phyloP scores from a whole-genome alignment of 2,797 vertebrate species.

The Alauda arvensis region DNA sequence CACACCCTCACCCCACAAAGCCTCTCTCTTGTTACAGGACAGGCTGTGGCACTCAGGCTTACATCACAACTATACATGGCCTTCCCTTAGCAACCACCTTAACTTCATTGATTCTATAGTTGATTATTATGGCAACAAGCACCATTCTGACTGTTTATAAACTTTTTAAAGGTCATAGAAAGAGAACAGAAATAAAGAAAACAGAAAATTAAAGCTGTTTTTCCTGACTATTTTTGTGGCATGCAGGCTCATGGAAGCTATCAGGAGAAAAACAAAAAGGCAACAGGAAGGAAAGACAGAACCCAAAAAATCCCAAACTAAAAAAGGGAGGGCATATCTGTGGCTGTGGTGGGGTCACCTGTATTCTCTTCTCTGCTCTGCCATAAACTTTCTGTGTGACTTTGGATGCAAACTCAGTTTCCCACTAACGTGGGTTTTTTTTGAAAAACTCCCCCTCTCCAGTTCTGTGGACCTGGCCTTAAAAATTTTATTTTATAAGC shows the following conservation, averaged over 20 bases:
- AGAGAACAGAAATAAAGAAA: background rate
- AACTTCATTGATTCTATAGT: constrained; percentile 3
- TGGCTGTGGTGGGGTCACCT: background rate
- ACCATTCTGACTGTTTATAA: background rate
- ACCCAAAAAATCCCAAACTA: background rate
- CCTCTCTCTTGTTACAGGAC: background rate
- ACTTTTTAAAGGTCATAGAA: constrained; percentile 31
- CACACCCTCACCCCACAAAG: background rate
- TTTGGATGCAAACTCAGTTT: background rate
- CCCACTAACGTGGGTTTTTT: background rate
- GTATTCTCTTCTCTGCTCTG: background rate
- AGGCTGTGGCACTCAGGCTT: background rate
- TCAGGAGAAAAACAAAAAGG: background rate
- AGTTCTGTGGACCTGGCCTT: background rate
- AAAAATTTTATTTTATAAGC: background rate
- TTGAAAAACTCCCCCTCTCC: background rate
- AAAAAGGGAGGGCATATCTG: background rate
- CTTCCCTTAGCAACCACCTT: constrained; percentile 57
- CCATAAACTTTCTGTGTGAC: background rate
- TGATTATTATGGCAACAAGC: constrained; percentile 47
- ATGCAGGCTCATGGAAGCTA: background rate
- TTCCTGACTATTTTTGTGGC: background rate
- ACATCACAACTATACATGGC: background rate
- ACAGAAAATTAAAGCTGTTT: background rate
- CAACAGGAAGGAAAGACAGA: background rate